A percentile compares a stretch with the other conserved stretches of the same genome.
phyloP scores from a whole-genome alignment of 2,888 invertebrate genomes.

The Melinaea menophilus region DNA sequence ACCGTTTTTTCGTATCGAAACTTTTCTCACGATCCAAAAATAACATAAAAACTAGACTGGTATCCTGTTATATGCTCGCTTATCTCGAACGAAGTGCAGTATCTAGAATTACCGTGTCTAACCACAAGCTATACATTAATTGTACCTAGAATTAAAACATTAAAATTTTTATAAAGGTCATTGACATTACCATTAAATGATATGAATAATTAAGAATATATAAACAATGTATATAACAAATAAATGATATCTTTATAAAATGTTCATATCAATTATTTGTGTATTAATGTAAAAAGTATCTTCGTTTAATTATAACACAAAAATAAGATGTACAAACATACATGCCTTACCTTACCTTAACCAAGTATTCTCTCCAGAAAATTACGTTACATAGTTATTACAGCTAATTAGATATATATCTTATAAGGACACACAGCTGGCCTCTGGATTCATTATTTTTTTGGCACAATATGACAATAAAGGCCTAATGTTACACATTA shows the following conservation, averaged over 20 bases:
- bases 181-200: not conserved
- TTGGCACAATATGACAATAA: too few species aligned
- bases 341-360: too few species aligned
- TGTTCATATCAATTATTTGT: conserved; percentile 2
- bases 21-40: conserved; percentile 64
- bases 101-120: not conserved
- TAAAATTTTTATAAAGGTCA: not conserved
- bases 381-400: too few species aligned
- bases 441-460: too few species aligned
- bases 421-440: too few species aligned
- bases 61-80: conserved; percentile 45
- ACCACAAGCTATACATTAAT: not conserved
- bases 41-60: conserved; percentile 56
- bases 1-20: not conserved
- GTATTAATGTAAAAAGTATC: not conserved
- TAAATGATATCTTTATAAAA: conserved; percentile 1
- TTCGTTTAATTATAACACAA: not conserved
- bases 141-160: not conserved
- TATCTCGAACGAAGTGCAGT: not conserved
- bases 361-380: too few species aligned
- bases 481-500: too few species aligned
- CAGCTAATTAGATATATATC: too few species aligned
- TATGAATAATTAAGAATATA: not conserved
- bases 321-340: too few species aligned
- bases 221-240: not conserved